These are phyloP conservation scores for Urocolius indicus DNA, from an alignment of 2,113 vertebrate genomes.

Conservation along the genomic window DNA sequence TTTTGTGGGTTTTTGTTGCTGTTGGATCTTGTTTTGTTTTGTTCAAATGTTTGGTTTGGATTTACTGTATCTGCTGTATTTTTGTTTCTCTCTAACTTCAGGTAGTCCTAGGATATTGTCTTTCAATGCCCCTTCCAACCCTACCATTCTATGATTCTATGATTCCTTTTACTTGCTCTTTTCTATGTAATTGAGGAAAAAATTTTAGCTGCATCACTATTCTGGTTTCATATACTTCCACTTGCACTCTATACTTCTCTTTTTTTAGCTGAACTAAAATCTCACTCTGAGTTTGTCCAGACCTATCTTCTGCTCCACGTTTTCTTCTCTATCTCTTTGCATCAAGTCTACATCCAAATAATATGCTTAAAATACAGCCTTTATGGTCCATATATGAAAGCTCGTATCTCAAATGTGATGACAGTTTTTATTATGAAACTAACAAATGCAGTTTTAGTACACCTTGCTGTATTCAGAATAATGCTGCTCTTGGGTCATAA, in stretches of 20 bases:
- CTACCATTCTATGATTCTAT: too few relatives aligned
- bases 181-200: background rate
- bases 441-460: background rate
- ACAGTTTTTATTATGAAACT: background rate
- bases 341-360: background rate
- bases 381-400: background rate
- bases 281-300: background rate
- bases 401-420: background rate
- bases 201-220: background rate
- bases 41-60: background rate
- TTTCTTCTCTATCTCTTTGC: background rate
- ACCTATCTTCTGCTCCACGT: background rate
- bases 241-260: background rate
- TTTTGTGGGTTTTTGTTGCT: background rate
- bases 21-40: background rate
- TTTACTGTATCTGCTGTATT: background rate
- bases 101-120: too few relatives aligned
- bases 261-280: background rate
- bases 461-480: background rate
- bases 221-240: background rate
- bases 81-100: background rate
- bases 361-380: background rate
- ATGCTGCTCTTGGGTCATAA: background rate
- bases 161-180: background rate
- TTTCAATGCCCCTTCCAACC: background rate